Conservation (phyloP, 2,797 vertebrate genomes). For the Tauraco hartlaubi region DNA sequence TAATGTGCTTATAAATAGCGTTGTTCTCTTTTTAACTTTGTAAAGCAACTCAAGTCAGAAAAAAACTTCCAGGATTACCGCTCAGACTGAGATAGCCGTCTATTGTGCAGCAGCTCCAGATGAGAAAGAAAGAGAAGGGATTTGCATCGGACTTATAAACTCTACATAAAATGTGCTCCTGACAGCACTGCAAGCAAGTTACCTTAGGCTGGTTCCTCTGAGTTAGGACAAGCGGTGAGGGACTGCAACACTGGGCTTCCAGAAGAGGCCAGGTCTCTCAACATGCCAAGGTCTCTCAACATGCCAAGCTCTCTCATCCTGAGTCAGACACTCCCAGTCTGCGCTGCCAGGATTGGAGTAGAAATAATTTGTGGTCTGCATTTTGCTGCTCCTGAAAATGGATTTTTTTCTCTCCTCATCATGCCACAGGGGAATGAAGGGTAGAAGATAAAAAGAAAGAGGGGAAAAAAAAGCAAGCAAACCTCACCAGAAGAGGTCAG, state of each 20-base stretch:
- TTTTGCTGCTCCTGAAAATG: not conserved
- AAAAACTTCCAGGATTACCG: not conserved
- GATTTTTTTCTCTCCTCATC: not conserved
- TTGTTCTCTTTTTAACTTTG: conserved; percentile 41
- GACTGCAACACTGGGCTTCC: not conserved
- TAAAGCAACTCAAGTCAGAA: not conserved
- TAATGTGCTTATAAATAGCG: conserved; percentile 50
- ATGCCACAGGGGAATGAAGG: not conserved
- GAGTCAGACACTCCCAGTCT: not conserved
- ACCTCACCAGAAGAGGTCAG: not conserved
- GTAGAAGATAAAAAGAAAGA: not conserved
- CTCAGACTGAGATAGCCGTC: not conserved
- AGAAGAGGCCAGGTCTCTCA: not conserved
- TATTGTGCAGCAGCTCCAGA: not conserved
- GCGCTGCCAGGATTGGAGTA: not conserved
- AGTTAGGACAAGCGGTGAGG: not conserved
- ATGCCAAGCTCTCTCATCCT: accelerated
- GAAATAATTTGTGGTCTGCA: not conserved
- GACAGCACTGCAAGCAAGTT: not conserved
- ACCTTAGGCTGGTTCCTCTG: not conserved
- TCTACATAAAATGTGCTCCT: not conserved
- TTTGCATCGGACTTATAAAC: not conserved
- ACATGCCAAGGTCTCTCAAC: accelerated
- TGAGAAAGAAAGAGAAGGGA: not conserved
- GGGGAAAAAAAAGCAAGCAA: not conserved